These are phyloP conservation scores for Mesembrinibis cayennensis DNA, from an alignment of 2,113 vertebrate species.

Conservation along the genomic window DNA sequence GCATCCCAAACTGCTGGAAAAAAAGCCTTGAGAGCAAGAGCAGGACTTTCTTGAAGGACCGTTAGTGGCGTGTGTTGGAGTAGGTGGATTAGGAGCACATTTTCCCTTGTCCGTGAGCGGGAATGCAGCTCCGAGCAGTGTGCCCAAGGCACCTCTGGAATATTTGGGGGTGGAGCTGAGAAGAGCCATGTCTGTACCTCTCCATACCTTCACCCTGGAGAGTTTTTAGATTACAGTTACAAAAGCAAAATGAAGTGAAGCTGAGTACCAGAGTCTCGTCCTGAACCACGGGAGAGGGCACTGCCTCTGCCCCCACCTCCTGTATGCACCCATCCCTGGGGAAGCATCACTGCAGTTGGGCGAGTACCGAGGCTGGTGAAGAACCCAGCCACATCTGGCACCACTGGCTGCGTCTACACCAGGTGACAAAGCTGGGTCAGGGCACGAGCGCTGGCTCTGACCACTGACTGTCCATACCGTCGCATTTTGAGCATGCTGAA, in stretches of 20 bases:
- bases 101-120: accelerated
- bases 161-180: not conserved
- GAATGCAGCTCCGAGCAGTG: not conserved
- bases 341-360: not conserved
- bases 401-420: not conserved
- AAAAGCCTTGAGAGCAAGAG: not conserved
- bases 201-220: not conserved
- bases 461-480: not conserved
- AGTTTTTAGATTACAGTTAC: not conserved
- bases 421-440: not conserved
- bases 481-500: not conserved
- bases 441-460: not conserved
- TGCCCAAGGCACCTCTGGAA: not conserved
- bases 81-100: not conserved
- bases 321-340: not conserved
- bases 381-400: not conserved
- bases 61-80: not conserved
- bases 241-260: not conserved
- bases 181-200: not conserved
- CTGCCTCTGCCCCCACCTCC: not conserved
- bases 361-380: not conserved
- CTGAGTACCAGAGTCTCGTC: not conserved
- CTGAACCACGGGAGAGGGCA: accelerated
- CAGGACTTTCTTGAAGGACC: not conserved
- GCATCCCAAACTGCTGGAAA: not conserved